These are phyloP conservation scores for Melanostigma gelatinosum DNA, from an alignment of 2,113 vertebrate genomes.

Conservation along the genomic window DNA sequence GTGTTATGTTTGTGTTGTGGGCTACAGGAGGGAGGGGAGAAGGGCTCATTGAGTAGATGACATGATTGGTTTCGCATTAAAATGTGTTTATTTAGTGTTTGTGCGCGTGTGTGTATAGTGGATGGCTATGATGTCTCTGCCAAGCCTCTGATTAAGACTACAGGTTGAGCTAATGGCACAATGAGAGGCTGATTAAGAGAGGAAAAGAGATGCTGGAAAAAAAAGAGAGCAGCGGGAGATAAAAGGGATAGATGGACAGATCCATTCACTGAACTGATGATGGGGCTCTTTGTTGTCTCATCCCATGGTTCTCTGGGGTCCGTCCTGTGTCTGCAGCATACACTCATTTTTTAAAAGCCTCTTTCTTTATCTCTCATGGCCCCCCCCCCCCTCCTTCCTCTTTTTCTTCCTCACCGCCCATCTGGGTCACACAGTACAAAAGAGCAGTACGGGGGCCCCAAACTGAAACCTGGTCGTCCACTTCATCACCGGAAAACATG, in stretches of 20 bases:
- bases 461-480: conserved; percentile 57
- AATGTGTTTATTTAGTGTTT: conserved; percentile 78
- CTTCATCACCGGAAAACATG: conserved; percentile 69
- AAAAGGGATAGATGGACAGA: conserved; percentile 73
- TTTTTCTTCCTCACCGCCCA: conserved; percentile 53
- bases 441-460: conserved; percentile 25
- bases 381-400: conserved; percentile 24
- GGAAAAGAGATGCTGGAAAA: conserved; percentile 48
- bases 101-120: conserved; percentile 50
- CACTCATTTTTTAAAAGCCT: conserved; percentile 67
- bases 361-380: conserved; percentile 58
- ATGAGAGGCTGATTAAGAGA: conserved; percentile 78
- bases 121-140: conserved; percentile 65
- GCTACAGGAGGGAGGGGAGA: conserved; percentile 48
- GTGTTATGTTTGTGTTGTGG: conserved; percentile 70
- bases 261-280: conserved; percentile 78
- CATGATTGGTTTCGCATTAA: conserved; percentile 80
- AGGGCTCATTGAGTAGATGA: conserved; percentile 71
- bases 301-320: conserved; percentile 72
- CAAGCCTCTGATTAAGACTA: conserved; percentile 80
- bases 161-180: conserved; percentile 78
- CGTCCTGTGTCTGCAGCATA: conserved; percentile 61
- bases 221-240: conserved; percentile 61
- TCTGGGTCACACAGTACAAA: conserved; percentile 72
- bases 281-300: conserved; percentile 78